Evolutionary conservation across 2,888 invertebrate genomes (phyloP), one percentile per base, ranked within the genome.

Genomic region (Lymantria monacha): DNA sequence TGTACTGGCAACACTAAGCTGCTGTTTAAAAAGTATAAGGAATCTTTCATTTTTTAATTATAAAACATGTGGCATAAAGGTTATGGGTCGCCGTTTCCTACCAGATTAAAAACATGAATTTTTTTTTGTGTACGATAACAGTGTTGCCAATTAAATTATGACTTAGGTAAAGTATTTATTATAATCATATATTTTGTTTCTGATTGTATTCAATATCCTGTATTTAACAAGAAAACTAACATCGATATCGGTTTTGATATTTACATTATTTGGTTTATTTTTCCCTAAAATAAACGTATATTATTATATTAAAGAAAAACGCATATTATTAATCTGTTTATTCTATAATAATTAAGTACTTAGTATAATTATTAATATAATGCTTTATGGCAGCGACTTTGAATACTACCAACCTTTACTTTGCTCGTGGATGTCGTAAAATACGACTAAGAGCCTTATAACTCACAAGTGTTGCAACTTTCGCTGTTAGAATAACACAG

Each of bases 61-160:
- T 70, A 65, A 63, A 63, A 72, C 75, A 67, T 59, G 51, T 58
- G 69, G 66, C 46, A 42, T 53, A 53, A 56, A 76, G 86, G 84
- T 81, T 73, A 58, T n/a, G 57, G 86, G 87, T 85, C 85, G 55
- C 76, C 52, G 72, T 77, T 88, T 90, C 89, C 89, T 87, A 59
- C 71, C 69, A 73, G 76, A 76, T 80, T 80, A 84, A 72, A 73
- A 66, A 53, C 64, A 60, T 59, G 58, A 69, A 66, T 68, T 74
- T 78, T 79, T 68, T 68, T 74, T 78, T 79, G 74, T 74, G 72
- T 53, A 54, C 63, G 77, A 79, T 81, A 86, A 85, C 81, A 83
- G 69, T 74, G 80, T 85, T 77, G 78, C 70, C 79, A 79, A 71
- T 79, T 76, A 77, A 73, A 69, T 72, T 73, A 79, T 77, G 76